phyloP scores from a whole-genome alignment of 2,113 vertebrate genomes.

The Reinhardtius hippoglossoides region DNA sequence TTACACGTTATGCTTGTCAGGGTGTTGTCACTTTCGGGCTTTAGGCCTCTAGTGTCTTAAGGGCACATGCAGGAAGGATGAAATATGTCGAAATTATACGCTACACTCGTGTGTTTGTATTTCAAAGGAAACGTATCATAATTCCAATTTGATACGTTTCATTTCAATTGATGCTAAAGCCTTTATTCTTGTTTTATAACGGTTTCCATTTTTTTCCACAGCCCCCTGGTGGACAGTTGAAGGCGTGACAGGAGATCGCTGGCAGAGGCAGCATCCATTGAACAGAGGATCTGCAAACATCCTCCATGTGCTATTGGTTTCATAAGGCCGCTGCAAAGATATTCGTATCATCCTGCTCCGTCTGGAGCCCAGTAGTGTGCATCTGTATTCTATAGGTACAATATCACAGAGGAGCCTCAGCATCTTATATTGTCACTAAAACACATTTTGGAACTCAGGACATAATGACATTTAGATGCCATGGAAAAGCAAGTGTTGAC shows the following conservation, averaged over 20 bases:
- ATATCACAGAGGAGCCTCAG: background rate
- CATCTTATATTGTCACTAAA: background rate
- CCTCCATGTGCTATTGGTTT: background rate
- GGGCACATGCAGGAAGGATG: background rate
- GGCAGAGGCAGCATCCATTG: background rate
- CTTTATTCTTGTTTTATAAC: background rate
- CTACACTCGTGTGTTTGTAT: accelerated
- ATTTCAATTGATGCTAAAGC: accelerated
- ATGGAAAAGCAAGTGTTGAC: too few relatives aligned
- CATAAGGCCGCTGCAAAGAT: background rate
- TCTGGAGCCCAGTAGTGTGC: background rate
- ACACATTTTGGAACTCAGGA: background rate
- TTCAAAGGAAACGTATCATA: background rate
- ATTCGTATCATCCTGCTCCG: background rate
- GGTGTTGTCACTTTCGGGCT: background rate
- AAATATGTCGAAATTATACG: background rate
- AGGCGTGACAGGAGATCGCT: background rate
- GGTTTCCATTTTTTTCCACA: background rate
- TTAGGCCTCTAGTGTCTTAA: background rate
- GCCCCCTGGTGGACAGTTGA: constrained; percentile 64
- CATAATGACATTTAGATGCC: too few relatives aligned
- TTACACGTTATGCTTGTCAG: too few relatives aligned
- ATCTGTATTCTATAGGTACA: too few relatives aligned
- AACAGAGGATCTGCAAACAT: background rate
- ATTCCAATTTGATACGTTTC: background rate